phyloP scores from a whole-genome alignment of 2,888 invertebrate species.

The Caenorhabditis japonica region DNA sequence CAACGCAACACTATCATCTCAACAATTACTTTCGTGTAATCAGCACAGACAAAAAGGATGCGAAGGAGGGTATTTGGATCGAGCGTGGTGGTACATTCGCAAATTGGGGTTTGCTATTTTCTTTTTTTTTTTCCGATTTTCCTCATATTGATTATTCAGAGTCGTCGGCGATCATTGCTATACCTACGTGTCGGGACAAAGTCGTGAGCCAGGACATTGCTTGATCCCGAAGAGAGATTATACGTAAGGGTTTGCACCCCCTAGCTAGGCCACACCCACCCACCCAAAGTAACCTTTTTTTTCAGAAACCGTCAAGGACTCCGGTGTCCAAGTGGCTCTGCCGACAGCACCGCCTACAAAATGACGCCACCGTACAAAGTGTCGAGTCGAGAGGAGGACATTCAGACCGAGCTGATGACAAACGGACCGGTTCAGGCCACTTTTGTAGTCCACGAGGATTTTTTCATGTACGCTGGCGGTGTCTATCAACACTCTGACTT shows the following conservation, averaged over 20 bases:
- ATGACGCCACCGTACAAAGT: constrained; percentile 79
- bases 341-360: constrained; percentile 76
- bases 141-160: constrained; percentile 80
- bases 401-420: constrained; percentile 90
- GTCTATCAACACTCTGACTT: constrained; percentile 83
- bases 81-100: constrained; percentile 90
- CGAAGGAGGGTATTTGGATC: constrained; percentile 89
- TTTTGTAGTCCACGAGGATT: constrained; percentile 90
- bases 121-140: background rate
- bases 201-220: constrained; percentile 82
- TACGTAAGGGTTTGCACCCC: constrained; percentile 34
- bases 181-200: constrained; percentile 83
- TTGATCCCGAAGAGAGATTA: constrained; percentile 79
- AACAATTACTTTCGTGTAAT: constrained; percentile 90
- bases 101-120: constrained; percentile 81
- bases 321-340: constrained; percentile 76
- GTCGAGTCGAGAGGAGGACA: constrained; percentile 82
- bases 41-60: constrained; percentile 86
- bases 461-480: constrained; percentile 88
- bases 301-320: constrained; percentile 55
- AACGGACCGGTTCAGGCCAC: constrained; percentile 93
- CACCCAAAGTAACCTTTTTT: background rate
- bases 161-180: constrained; percentile 89
- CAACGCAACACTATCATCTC: constrained; percentile 84
- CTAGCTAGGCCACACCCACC: background rate